These are phyloP conservation scores for Sminthopsis crassicaudata DNA, from an alignment of 2,113 vertebrate genomes.

Conservation along the genomic window DNA sequence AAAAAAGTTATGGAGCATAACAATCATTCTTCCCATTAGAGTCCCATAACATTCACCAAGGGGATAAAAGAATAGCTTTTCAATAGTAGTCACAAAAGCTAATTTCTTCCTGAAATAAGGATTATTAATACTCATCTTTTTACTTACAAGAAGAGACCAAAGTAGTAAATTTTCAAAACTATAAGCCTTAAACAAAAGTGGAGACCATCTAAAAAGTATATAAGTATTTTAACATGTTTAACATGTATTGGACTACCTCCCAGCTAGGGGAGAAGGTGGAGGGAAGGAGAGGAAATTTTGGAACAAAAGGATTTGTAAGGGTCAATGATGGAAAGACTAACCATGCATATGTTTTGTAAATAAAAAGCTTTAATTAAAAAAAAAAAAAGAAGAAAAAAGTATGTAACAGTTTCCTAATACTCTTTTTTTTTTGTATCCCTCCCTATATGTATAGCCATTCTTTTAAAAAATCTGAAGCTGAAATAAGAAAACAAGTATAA, in stretches of 20 bases:
- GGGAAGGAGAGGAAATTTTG: too few species aligned
- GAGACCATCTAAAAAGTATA: background rate
- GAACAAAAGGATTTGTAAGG: too few species aligned
- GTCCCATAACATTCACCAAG: background rate
- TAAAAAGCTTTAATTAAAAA: too few species aligned
- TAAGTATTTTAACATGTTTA: too few species aligned
- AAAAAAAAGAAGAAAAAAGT: background rate
- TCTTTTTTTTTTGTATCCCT: background rate
- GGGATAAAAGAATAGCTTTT: background rate
- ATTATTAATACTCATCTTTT: background rate
- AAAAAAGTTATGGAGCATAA: background rate
- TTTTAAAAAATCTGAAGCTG: background rate
- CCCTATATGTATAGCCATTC: background rate
- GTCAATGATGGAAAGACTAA: too few species aligned
- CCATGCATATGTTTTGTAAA: too few species aligned
- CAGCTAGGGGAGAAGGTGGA: too few species aligned
- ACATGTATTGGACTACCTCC: too few species aligned
- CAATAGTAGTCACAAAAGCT: background rate
- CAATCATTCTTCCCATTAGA: background rate
- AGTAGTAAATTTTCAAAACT: background rate
- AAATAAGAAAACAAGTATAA: background rate
- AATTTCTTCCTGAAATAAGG: background rate
- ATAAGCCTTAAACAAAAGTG: background rate
- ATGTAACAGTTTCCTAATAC: background rate
- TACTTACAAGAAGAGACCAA: background rate